phyloP scores from a whole-genome alignment of 2,113 vertebrate genomes.

The Saccopteryx leptura region DNA sequence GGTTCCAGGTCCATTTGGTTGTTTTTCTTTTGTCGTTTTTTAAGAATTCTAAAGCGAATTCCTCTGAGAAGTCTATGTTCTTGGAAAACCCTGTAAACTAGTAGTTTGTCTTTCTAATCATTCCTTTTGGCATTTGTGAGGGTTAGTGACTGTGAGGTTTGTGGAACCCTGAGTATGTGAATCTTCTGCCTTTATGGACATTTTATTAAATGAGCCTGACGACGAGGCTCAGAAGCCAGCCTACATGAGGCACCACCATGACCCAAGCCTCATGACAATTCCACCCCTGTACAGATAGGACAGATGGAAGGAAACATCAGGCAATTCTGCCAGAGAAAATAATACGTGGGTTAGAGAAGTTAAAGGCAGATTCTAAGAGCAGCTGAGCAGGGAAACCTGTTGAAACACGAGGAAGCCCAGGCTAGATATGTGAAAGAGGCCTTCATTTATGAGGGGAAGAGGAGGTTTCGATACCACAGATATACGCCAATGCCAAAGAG shows the following conservation, averaged over 20 bases:
- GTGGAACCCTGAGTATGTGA: not conserved
- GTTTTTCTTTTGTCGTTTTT: not conserved
- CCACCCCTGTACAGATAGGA: not conserved
- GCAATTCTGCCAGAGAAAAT: slow-evolving; percentile 10
- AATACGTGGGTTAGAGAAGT: not conserved
- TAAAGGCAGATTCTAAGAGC: slow-evolving; percentile 7
- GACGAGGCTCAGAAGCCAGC: not conserved
- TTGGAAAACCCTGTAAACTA: not conserved
- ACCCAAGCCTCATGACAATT: not conserved
- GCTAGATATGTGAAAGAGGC: not conserved
- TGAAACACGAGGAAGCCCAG: not conserved
- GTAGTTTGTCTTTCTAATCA: not conserved
- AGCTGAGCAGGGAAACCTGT: not conserved
- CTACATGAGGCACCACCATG: not conserved
- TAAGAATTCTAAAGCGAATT: slow-evolving; percentile 35
- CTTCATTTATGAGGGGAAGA: not conserved
- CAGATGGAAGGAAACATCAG: not conserved
- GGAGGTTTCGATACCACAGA: not conserved
- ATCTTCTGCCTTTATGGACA: not conserved
- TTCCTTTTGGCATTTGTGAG: not conserved
- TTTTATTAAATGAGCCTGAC: not conserved
- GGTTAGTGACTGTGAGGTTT: not conserved
- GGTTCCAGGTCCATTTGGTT: not conserved
- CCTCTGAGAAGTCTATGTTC: not conserved
- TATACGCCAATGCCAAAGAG: not conserved